Conservation (phyloP, 1,140 invertebrate species). For the Drosophila pallidifrons region DNA sequence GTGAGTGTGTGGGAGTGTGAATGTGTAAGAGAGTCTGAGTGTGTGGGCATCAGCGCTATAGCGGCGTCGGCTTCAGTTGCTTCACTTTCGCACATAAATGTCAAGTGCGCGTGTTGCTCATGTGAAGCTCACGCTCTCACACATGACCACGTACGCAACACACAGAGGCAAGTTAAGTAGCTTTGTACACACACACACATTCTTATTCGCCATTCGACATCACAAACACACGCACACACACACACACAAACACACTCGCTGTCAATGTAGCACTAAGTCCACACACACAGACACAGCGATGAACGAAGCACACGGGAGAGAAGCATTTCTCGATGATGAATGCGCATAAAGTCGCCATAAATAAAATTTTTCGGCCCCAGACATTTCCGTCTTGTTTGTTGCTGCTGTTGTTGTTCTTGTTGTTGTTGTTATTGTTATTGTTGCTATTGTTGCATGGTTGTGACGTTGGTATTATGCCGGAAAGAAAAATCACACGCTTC, state of each 20-base stretch:
- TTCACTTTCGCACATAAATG: slow-evolving; percentile 72
- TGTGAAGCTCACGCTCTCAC: slow-evolving; percentile 49
- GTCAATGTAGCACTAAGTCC: slow-evolving; percentile 44
- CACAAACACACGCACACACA: slow-evolving; percentile 22
- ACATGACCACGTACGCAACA: slow-evolving; percentile 50
- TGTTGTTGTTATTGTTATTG: slow-evolving; percentile 25
- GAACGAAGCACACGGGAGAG: slow-evolving; percentile 30
- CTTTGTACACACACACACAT: slow-evolving; percentile 44
- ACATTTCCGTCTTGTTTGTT: slow-evolving; percentile 53
- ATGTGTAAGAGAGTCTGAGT: neutral
- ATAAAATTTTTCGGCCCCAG: slow-evolving; percentile 66
- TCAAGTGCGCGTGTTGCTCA: slow-evolving; percentile 75
- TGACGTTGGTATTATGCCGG: slow-evolving; percentile 65
- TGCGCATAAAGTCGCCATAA: slow-evolving; percentile 79
- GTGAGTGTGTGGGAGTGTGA: neutral
- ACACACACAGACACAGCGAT: slow-evolving; percentile 18
- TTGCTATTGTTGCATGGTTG: slow-evolving; percentile 25
- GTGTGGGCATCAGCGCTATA: neutral
- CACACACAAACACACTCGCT: slow-evolving; percentile 24
- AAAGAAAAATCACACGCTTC: slow-evolving; percentile 77
- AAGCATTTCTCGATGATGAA: slow-evolving; percentile 65
- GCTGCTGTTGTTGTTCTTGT: slow-evolving; percentile 22
- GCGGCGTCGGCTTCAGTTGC: neutral
- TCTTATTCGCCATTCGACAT: neutral
- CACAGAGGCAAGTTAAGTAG: slow-evolving; percentile 65